phyloP scores from a whole-genome alignment of 2,888 invertebrate genomes.

The Drosophila borborema region DNA sequence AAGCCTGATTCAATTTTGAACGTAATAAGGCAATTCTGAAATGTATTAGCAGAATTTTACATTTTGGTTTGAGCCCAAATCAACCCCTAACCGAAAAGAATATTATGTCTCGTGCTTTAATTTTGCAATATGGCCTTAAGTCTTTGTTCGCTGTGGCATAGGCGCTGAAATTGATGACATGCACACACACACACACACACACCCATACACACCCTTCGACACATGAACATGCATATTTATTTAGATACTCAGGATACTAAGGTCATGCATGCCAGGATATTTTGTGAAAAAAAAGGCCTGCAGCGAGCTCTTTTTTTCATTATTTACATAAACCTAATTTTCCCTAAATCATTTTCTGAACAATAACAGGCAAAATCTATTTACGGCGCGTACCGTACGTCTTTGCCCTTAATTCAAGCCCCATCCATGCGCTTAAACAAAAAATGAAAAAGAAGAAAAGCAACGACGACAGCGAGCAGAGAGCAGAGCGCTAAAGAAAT shows the following conservation, averaged over 20 bases:
- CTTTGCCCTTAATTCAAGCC: conserved; percentile 56
- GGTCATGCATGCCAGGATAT: conserved; percentile 43
- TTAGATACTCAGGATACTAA: conserved; percentile 18
- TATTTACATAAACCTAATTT: conserved; percentile 85
- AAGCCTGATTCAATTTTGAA: neutral
- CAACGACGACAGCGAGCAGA: conserved; percentile 30
- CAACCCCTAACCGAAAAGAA: neutral
- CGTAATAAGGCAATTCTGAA: neutral
- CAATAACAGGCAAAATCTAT: conserved; percentile 79
- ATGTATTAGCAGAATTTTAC: neutral
- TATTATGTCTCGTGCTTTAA: conserved; percentile 30
- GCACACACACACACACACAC: conserved; percentile 8
- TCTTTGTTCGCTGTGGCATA: conserved; percentile 10
- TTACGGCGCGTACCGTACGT: conserved; percentile 62
- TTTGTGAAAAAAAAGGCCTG: conserved; percentile 44
- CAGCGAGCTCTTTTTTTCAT: conserved; percentile 70
- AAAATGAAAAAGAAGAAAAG: conserved; percentile 22
- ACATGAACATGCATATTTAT: conserved; percentile 3
- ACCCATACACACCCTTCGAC: neutral
- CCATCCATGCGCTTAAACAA: neutral
- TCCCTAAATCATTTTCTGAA: conserved; percentile 84
- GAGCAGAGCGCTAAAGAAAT: conserved; percentile 14
- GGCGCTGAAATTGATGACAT: conserved; percentile 45
- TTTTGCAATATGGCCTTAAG: conserved; percentile 49
- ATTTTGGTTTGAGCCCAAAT: neutral